Conservation (phyloP, 2,113 vertebrate genomes). For the Chlorodrepanis virens region DNA sequence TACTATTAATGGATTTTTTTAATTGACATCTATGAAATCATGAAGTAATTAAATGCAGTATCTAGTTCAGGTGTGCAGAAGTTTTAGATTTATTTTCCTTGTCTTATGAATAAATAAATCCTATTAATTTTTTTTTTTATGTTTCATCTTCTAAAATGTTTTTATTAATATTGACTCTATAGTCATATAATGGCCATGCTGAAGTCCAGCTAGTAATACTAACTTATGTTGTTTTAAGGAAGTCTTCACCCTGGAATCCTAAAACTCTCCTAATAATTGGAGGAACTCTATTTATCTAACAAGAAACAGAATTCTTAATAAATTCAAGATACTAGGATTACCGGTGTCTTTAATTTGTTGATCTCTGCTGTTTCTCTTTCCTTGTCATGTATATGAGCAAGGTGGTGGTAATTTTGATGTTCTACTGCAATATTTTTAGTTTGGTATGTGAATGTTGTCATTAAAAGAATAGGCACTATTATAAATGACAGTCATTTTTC, state of each 20-base stretch:
- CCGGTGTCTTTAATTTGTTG: background rate
- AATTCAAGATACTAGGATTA: background rate
- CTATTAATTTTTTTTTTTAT: background rate
- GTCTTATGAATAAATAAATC: background rate
- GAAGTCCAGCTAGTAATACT: background rate
- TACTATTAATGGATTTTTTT: background rate
- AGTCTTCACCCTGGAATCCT: background rate
- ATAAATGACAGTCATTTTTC: background rate
- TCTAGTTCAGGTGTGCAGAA: background rate
- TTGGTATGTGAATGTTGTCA: background rate
- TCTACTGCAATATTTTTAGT: background rate
- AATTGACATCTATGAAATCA: background rate
- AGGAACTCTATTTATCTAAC: background rate
- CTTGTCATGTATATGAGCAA: background rate
- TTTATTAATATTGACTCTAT: background rate
- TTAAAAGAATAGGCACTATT: background rate
- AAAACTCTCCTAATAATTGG: background rate
- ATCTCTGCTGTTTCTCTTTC: background rate
- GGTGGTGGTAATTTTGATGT: background rate
- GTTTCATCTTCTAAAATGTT: background rate
- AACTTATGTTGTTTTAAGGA: background rate
- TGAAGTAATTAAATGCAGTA: background rate
- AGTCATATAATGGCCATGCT: background rate
- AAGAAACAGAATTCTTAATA: background rate
- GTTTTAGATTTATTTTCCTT: background rate